Percentiles rank a stretch among this genome's conserved stretches.
These are phyloP conservation scores for Corythucha ciliata DNA, from an alignment of 2,888 invertebrate species.

Conservation along the genomic window DNA sequence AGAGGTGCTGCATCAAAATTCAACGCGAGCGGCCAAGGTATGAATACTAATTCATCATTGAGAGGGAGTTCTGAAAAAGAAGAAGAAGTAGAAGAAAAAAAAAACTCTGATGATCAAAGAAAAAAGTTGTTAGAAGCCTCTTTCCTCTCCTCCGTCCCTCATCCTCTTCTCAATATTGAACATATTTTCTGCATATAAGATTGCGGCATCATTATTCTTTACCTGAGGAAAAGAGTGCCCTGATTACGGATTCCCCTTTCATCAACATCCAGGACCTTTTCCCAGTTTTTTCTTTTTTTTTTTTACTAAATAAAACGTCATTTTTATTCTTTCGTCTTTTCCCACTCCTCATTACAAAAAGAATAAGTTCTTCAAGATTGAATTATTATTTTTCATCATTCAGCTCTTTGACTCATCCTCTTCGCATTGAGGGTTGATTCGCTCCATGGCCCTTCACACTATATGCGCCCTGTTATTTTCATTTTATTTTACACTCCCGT, in stretches of 20 bases:
- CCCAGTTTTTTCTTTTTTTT: too few relatives aligned
- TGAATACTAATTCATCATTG: conserved; percentile 30
- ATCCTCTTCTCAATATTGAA: conserved; percentile 22
- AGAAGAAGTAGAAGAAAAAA: conserved; percentile 12
- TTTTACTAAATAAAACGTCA: too few relatives aligned
- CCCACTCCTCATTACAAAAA: too few relatives aligned
- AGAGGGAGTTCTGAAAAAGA: background rate
- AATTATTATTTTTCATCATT: too few relatives aligned
- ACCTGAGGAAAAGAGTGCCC: conserved; percentile 16
- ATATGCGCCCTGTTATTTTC: too few relatives aligned
- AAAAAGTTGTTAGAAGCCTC: conserved; percentile 20
- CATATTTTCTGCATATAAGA: conserved; percentile 30
- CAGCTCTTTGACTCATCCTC: too few relatives aligned
- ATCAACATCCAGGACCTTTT: too few relatives aligned
- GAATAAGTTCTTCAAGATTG: too few relatives aligned
- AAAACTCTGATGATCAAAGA: conserved; percentile 33
- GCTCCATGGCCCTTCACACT: too few relatives aligned
- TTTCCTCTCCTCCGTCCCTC: conserved; percentile 16
- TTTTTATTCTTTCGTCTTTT: too few relatives aligned
- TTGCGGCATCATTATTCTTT: conserved; percentile 23
- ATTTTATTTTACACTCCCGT: too few relatives aligned
- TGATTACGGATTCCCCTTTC: conserved; percentile 22
- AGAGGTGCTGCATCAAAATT: conserved; percentile 27
- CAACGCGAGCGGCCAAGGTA: conserved; percentile 23
- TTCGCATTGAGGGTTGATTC: too few relatives aligned